A percentile compares a stretch with the other conserved stretches of the same genome.
These are phyloP conservation scores for Pasiphila rectangulata DNA, from an alignment of 2,888 invertebrate genomes.

Conservation along the genomic window DNA sequence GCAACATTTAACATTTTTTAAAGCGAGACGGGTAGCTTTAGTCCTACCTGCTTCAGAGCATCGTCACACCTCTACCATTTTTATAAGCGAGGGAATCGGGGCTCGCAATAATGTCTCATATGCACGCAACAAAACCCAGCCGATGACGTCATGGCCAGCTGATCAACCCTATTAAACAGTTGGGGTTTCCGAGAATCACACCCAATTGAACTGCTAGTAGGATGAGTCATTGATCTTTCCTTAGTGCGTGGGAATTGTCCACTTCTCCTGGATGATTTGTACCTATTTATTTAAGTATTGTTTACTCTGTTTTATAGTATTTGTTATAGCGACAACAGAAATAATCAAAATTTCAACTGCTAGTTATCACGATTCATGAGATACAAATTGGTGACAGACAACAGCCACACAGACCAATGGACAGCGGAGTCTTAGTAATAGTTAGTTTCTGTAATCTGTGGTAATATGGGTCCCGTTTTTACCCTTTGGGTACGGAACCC, in stretches of 20 bases:
- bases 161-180: conserved; percentile 12
- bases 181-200: conserved; percentile 7
- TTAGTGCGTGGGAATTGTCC: background rate
- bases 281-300: too few species aligned
- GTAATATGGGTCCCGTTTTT: too few species aligned
- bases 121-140: conserved; percentile 12
- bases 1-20: conserved; percentile 13
- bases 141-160: conserved; percentile 21
- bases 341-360: too few species aligned
- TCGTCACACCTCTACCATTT: conserved; percentile 18
- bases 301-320: too few species aligned
- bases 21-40: conserved; percentile 24
- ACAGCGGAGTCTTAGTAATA: too few species aligned
- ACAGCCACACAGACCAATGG: too few species aligned
- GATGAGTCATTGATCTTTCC: conserved; percentile 8
- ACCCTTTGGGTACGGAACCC: too few species aligned
- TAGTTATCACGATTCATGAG: too few species aligned
- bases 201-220: conserved; percentile 7
- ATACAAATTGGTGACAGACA: too few species aligned
- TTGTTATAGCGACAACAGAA: too few species aligned
- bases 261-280: background rate
- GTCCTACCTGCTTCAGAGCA: background rate
- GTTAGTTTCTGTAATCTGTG: too few species aligned
- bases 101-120: conserved; percentile 13
- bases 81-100: conserved; percentile 8